These are phyloP conservation scores for Diprion similis DNA, from an alignment of 1,140 invertebrate genomes.

Conservation along the genomic window DNA sequence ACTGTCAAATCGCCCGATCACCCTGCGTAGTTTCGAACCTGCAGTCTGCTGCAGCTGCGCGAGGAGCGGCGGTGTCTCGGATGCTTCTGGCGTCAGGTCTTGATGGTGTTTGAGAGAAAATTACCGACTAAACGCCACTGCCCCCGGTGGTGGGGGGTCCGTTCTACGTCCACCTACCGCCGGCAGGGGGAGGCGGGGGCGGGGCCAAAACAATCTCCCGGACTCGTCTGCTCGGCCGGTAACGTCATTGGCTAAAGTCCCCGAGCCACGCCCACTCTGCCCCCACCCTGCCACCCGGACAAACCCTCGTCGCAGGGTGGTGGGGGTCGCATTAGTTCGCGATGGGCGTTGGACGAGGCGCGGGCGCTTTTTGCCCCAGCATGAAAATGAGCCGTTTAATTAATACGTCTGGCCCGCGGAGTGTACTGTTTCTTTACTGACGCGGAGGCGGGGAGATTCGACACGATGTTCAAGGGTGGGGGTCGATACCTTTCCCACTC, in stretches of 20 bases:
- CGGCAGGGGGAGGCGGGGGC: constrained; percentile 24
- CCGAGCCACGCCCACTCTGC: not conserved
- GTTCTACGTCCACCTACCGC: constrained; percentile 15
- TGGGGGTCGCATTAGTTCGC: constrained; percentile 49
- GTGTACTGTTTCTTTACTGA: constrained; percentile 8
- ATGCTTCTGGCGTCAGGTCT: constrained; percentile 57
- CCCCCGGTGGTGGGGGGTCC: constrained; percentile 30
- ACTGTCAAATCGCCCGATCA: constrained; percentile 20
- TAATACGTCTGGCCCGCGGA: constrained; percentile 56
- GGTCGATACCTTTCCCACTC: too few species aligned
- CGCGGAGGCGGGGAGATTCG: too few species aligned
- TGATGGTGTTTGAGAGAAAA: constrained; percentile 61
- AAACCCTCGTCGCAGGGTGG: not conserved
- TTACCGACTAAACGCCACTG: constrained; percentile 56
- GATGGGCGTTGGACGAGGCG: constrained; percentile 59
- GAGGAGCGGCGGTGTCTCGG: constrained; percentile 32
- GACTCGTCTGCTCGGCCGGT: constrained; percentile 7
- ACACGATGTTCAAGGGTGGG: too few species aligned
- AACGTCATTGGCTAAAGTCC: not conserved
- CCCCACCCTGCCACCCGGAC: not conserved
- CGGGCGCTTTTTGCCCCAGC: constrained; percentile 50
- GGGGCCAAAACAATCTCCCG: constrained; percentile 20
- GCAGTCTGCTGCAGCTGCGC: constrained; percentile 9
- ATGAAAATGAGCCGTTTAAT: constrained; percentile 63
- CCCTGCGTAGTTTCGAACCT: constrained; percentile 21